Evolutionary conservation across 2,113 vertebrate species (phyloP), one percentile per base, ranked within the genome.

Genomic region (Macroglossus sobrinus): DNA sequence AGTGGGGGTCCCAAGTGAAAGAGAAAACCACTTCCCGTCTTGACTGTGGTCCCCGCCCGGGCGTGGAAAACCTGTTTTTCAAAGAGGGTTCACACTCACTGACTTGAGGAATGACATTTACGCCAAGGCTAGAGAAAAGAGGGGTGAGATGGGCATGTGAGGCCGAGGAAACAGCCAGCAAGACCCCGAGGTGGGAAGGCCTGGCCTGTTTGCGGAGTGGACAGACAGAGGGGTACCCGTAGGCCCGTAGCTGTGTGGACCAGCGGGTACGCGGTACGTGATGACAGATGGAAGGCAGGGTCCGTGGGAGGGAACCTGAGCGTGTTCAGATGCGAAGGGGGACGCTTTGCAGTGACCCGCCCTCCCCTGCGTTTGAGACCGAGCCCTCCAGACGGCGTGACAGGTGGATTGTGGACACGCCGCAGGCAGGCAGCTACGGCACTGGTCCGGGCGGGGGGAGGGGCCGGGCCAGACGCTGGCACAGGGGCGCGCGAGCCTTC

Each of bases 401-500:
- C 82, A 40, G 9, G n/a, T 11, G 33, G 63, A 7, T 4, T 22
- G 53, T 15, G 14, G 53, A 9, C 14, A 15, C 15, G 6, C 3
- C 9, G 22, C 7, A 10, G n/a, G 22, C 55, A 43, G 61, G 53
- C 21, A 5, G 45, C 63, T 4, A 16, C 53, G 30, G 43, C 28
- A 22, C 1, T 35, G 0, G 45, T 24, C 57, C 7, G 13, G 33
- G 61, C 21, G 9, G 5, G 38, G 24, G 6, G 45, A 8, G 5
- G 38, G 30, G 38, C 45, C 35, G 45, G 45, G 45, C 55, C 72
- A 57, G 74, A n/a, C 4, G 1, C 21, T 26, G 38, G 59, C 47
- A 6, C 6, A 0, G 16, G 47, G 30, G 26, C 28, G 11, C 4
- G 0, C 14, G n/a, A 53, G 21, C 33, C 40, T 10, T 2, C 16